phyloP scores from a whole-genome alignment of 2,888 invertebrate species.

The Lordiphosa andalusiaca region DNA sequence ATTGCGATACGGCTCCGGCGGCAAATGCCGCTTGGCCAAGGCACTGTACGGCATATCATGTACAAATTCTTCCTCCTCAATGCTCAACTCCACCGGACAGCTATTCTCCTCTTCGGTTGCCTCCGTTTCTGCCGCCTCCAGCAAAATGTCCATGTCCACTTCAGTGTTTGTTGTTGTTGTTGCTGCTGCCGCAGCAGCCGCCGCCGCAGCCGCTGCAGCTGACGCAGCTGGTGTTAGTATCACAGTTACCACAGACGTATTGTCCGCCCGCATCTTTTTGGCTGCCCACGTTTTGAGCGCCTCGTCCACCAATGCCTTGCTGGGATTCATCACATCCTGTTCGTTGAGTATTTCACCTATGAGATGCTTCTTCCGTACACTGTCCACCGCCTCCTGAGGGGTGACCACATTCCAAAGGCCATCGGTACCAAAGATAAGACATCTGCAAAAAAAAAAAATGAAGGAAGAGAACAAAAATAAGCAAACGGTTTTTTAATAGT shows the following conservation, averaged over 20 bases:
- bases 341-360: slow-evolving; percentile 70
- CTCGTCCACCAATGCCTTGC: slow-evolving; percentile 91
- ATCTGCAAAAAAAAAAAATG: slow-evolving; percentile 81
- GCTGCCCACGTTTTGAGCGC: slow-evolving; percentile 91
- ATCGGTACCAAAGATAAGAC: slow-evolving; percentile 97
- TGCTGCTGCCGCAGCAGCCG: slow-evolving; percentile 19
- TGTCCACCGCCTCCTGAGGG: slow-evolving; percentile 89
- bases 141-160: slow-evolving; percentile 26
- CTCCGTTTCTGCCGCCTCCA: slow-evolving; percentile 12
- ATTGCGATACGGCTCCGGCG: slow-evolving; percentile 74
- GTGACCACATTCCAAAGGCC: slow-evolving; percentile 98
- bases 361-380: slow-evolving; percentile 88
- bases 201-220: neutral
- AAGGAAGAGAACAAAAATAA: neutral
- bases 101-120: slow-evolving; percentile 38
- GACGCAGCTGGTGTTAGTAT: slow-evolving; percentile 81
- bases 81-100: slow-evolving; percentile 35
- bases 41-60: slow-evolving; percentile 66
- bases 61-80: slow-evolving; percentile 52
- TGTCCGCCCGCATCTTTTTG: slow-evolving; percentile 95
- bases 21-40: slow-evolving; percentile 73
- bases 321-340: slow-evolving; percentile 85
- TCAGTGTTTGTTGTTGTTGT: slow-evolving; percentile 1
- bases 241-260: slow-evolving; percentile 94
- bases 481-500: too few relatives aligned